These are phyloP conservation scores for Halichondria panicea DNA, from an alignment of 37 sponge, comb jelly and placozoan genomes.

Conservation along the genomic window DNA sequence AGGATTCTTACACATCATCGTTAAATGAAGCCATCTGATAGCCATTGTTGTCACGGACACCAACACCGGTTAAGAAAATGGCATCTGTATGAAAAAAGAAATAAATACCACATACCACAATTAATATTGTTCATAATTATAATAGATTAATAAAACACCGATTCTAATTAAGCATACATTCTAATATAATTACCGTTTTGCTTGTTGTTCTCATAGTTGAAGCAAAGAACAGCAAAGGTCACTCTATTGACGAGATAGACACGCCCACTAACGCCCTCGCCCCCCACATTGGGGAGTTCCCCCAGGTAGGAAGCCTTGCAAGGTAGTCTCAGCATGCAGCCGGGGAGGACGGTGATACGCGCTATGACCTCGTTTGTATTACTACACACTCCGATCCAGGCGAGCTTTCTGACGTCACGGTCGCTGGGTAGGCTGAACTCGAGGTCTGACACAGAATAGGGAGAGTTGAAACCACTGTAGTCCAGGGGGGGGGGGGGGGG, in stretches of 20 bases:
- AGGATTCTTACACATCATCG: no score
- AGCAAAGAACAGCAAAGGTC: not conserved
- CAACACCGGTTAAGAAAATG: not conserved
- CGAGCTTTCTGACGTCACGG: not conserved
- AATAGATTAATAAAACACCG: not conserved
- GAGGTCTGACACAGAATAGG: not conserved
- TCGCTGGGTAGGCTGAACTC: not conserved
- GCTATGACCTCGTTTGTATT: not conserved
- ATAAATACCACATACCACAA: not conserved
- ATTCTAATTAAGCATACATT: not conserved
- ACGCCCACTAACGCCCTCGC: not conserved
- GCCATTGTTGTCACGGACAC: not conserved
- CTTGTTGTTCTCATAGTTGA: not conserved
- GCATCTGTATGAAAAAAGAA: not conserved
- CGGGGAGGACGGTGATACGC: not conserved
- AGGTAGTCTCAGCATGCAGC: not conserved
- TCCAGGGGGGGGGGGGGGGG: no score
- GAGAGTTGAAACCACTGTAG: not conserved
- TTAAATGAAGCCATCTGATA: no score
- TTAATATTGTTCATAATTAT: not conserved
- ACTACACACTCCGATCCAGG: conserved; percentile 3
- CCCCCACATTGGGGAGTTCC: not conserved
- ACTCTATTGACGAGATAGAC: conserved; percentile 1
- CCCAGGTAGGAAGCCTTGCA: not conserved
- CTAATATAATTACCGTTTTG: no score